Evolutionary conservation across 2,113 vertebrate genomes (phyloP).

Genomic region (Microtus pennsylvanicus): DNA sequence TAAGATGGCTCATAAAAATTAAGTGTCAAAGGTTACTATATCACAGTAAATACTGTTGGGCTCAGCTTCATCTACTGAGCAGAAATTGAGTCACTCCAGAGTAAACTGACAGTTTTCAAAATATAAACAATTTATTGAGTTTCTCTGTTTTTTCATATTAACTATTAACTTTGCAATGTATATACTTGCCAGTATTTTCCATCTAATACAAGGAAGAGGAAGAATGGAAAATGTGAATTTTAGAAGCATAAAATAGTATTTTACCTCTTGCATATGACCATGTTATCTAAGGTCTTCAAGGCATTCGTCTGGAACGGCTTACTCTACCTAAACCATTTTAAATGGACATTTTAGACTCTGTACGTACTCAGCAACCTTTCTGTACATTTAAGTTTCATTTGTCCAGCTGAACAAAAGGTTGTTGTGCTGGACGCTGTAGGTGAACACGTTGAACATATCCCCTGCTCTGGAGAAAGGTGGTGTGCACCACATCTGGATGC

Average conservation of each 20-base stretch:
- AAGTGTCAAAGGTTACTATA: background rate
- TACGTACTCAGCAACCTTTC: background rate
- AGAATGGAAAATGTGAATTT: background rate
- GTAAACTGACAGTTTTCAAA: background rate
- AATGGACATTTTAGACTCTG: background rate
- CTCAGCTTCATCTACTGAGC: background rate
- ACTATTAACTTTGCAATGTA: conserved; percentile 25
- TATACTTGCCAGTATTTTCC: background rate
- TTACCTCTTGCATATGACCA: background rate
- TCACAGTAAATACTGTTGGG: background rate
- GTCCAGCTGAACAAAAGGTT: background rate
- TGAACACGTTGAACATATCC: too few species aligned
- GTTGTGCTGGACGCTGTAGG: background rate
- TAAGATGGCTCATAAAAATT: background rate
- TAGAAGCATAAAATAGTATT: background rate
- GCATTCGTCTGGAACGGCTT: background rate
- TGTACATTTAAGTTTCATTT: background rate
- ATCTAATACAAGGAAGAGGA: background rate
- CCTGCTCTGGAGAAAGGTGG: too few species aligned
- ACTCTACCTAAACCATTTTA: conserved; percentile 9
- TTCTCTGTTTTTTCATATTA: conserved; percentile 40
- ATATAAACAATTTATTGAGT: conserved; percentile 6
- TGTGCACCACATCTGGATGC: background rate
- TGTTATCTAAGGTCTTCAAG: background rate
- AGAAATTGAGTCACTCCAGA: conserved; percentile 25